A percentile compares a stretch with the other conserved stretches of the same genome.
phyloP scores from a whole-genome alignment of 1,140 invertebrate species.

The Scaptomyza montana region DNA sequence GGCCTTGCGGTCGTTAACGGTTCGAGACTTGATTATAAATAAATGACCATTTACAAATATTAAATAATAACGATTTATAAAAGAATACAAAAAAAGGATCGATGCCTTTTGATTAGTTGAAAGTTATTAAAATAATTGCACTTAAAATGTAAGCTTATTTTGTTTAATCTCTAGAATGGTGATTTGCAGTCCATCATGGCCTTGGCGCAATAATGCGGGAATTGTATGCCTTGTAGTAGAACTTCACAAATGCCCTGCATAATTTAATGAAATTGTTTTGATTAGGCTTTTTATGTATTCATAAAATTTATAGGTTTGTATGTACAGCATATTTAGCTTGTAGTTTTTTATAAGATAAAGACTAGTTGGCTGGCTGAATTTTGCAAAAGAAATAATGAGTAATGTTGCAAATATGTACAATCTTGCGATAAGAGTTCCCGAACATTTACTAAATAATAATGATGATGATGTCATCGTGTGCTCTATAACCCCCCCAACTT shows the following conservation, averaged over 20 bases:
- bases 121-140: slow-evolving; percentile 36
- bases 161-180: slow-evolving; percentile 50
- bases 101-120: slow-evolving; percentile 28
- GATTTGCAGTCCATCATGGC: slow-evolving; percentile 86
- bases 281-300: slow-evolving; percentile 5
- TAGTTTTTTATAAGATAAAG: slow-evolving; percentile 36
- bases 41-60: slow-evolving; percentile 38
- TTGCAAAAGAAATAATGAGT: slow-evolving; percentile 53
- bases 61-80: slow-evolving; percentile 52
- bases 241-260: slow-evolving; percentile 88
- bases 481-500: slow-evolving; percentile 61
- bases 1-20: slow-evolving; percentile 9
- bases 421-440: slow-evolving; percentile 43
- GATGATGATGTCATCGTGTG: slow-evolving; percentile 15
- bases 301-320: neutral
- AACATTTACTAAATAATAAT: slow-evolving; percentile 25
- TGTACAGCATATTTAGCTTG: neutral
- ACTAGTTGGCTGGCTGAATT: slow-evolving; percentile 13
- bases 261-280: slow-evolving; percentile 54
- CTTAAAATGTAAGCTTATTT: slow-evolving; percentile 35
- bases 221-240: slow-evolving; percentile 88
- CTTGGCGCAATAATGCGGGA: slow-evolving; percentile 88
- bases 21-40: slow-evolving; percentile 27
- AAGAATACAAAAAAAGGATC: slow-evolving; percentile 4
- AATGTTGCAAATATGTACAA: slow-evolving; percentile 46